Conservation (phyloP, 2,888 invertebrate genomes). For the Drepana falcataria region DNA sequence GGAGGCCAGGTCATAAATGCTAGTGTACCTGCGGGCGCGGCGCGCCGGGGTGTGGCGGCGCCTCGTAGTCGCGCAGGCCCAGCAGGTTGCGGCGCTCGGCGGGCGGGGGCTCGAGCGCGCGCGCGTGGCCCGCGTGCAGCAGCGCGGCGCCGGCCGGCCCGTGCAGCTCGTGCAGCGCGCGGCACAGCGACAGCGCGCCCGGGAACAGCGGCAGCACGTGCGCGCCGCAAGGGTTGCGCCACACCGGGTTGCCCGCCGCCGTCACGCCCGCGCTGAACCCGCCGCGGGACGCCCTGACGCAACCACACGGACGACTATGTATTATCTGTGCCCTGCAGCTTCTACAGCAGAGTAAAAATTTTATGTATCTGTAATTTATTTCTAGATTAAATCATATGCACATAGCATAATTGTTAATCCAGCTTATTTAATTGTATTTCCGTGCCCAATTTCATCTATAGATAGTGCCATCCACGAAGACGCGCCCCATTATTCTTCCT, state of each 20-base stretch:
- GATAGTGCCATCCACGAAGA: no score
- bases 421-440: no score
- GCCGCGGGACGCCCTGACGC: constrained; percentile 84
- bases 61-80: constrained; percentile 76
- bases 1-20: no score
- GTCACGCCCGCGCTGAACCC: constrained; percentile 89
- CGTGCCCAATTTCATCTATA: no score
- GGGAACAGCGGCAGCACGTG: constrained; percentile 90
- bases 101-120: constrained; percentile 85
- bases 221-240: constrained; percentile 91
- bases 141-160: constrained; percentile 81
- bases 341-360: no score
- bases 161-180: constrained; percentile 89
- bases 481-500: no score
- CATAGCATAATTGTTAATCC: no score
- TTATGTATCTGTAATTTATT: no score
- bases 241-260: constrained; percentile 86
- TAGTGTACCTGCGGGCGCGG: constrained; percentile 76
- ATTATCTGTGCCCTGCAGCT: no score
- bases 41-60: constrained; percentile 71
- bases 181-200: constrained; percentile 86
- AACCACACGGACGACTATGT: neutral
- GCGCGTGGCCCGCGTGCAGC: constrained; percentile 83
- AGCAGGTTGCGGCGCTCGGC: constrained; percentile 87
- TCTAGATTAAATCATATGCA: no score